phyloP scores from a whole-genome alignment of 2,797 vertebrate genomes.

The Hyperoplus immaculatus region DNA sequence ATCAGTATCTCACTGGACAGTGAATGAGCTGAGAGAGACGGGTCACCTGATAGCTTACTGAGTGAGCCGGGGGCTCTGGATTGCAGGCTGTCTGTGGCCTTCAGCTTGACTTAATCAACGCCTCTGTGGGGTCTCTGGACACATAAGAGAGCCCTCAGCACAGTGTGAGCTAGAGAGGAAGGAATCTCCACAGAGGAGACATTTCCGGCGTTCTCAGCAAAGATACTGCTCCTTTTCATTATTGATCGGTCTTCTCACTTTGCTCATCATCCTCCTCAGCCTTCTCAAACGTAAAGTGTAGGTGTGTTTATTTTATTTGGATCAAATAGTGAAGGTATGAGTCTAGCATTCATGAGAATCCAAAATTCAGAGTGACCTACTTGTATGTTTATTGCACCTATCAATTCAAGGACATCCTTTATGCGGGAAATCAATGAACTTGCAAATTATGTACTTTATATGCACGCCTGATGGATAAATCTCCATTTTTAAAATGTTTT shows the following conservation, averaged over 20 bases:
- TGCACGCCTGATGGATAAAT: constrained; percentile 70
- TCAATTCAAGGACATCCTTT: constrained; percentile 74
- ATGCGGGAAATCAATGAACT: constrained; percentile 65
- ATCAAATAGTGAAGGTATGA: constrained; percentile 16
- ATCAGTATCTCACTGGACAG: constrained; percentile 65
- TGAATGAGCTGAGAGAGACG: constrained; percentile 59
- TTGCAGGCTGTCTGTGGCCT: constrained; percentile 74
- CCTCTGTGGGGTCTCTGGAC: constrained; percentile 77
- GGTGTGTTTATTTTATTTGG: constrained; percentile 26
- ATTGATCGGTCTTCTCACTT: constrained; percentile 57
- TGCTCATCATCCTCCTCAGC: constrained; percentile 15
- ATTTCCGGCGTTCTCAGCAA: constrained; percentile 55
- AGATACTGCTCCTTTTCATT: constrained; percentile 66
- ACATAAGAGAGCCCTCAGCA: constrained; percentile 71
- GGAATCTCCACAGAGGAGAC: constrained; percentile 67
- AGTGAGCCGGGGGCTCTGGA: constrained; percentile 69
- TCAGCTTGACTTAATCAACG: constrained; percentile 84
- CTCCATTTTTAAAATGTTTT: constrained; percentile 67
- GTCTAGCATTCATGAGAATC: constrained; percentile 41
- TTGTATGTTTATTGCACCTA: constrained; percentile 61
- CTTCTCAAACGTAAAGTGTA: neutral
- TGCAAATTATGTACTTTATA: constrained; percentile 77
- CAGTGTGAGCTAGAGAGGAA: constrained; percentile 53
- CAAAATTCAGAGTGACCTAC: constrained; percentile 53
- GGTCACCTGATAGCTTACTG: constrained; percentile 77